Conservation (phyloP, 2,888 invertebrate genomes). For the Eremobia ochroleuca region DNA sequence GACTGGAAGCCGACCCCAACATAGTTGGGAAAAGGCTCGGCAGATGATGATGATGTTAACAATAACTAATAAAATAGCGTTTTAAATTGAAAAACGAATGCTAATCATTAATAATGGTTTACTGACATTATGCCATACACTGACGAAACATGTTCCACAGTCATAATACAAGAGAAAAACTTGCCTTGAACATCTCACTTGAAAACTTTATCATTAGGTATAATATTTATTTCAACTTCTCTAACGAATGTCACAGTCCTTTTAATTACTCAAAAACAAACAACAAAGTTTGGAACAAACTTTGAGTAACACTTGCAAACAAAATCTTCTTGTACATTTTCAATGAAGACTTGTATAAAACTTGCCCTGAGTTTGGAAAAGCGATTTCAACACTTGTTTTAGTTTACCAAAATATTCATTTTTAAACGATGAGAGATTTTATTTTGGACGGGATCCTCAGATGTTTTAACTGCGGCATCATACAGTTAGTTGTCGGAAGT, state of each 20-base stretch:
- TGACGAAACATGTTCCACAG: background rate
- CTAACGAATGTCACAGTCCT: slow-evolving; percentile 11
- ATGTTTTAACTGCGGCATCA: slow-evolving; percentile 36
- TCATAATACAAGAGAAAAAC: background rate
- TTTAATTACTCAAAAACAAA: slow-evolving; percentile 1
- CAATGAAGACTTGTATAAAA: slow-evolving; percentile 48
- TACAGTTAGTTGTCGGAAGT: slow-evolving; percentile 26
- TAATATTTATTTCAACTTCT: slow-evolving; percentile 11
- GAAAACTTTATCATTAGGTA: background rate
- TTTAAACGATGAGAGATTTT: slow-evolving; percentile 12
- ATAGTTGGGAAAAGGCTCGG: too few species aligned
- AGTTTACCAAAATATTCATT: slow-evolving; percentile 53
- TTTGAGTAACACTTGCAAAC: slow-evolving; percentile 39
- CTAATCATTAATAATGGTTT: background rate
- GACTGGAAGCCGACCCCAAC: too few species aligned
- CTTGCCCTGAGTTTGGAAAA: slow-evolving; percentile 43
- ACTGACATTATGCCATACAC: background rate
- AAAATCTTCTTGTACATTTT: slow-evolving; percentile 56
- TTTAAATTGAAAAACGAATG: background rate
- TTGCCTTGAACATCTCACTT: background rate
- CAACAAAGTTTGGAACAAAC: slow-evolving; percentile 32
- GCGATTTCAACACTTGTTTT: slow-evolving; percentile 45
- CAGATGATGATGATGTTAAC: too few species aligned
- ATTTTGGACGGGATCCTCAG: slow-evolving; percentile 26
- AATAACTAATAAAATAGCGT: background rate